phyloP scores from a whole-genome alignment of 1,140 invertebrate species.

The Trissolcus basalis region DNA sequence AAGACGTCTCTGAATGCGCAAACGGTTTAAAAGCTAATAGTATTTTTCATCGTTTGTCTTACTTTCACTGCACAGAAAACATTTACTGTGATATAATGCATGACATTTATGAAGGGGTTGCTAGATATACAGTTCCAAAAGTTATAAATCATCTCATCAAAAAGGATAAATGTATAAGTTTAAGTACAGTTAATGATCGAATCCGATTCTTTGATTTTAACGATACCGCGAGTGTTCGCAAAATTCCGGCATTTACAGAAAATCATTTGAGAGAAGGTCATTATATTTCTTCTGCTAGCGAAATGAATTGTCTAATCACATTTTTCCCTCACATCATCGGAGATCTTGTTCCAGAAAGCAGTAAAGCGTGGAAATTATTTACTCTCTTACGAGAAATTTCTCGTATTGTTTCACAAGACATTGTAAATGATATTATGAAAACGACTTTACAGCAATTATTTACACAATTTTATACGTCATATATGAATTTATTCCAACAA shows the following conservation, averaged over 20 bases:
- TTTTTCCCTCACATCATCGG: conserved; percentile 46
- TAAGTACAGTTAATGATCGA: conserved; percentile 32
- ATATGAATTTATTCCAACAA: conserved; percentile 2
- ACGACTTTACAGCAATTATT: too few species aligned
- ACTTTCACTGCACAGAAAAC: conserved; percentile 37
- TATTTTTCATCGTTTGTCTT: conserved; percentile 17
- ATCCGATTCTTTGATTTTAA: conserved; percentile 28
- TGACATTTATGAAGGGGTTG: conserved; percentile 45
- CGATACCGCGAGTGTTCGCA: conserved; percentile 2
- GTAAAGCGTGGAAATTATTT: conserved; percentile 46
- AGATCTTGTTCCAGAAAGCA: conserved; percentile 38
- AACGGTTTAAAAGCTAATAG: conserved; percentile 28
- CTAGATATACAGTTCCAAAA: conserved; percentile 28
- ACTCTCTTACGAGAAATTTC: conserved; percentile 40
- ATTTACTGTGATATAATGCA: conserved; percentile 42
- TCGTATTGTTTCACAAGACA: conserved; percentile 19
- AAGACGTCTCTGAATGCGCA: neutral
- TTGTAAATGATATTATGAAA: neutral
- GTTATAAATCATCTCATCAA: conserved; percentile 38
- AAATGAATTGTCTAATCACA: conserved; percentile 45
- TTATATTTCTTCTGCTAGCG: conserved; percentile 43
- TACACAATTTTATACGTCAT: too few species aligned
- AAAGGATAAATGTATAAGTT: conserved; percentile 32
- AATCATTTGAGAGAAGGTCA: conserved; percentile 26
- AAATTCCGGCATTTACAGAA: conserved; percentile 24